Evolutionary conservation across 2,888 invertebrate species (phyloP).

Genomic region (Tipula confusa): DNA sequence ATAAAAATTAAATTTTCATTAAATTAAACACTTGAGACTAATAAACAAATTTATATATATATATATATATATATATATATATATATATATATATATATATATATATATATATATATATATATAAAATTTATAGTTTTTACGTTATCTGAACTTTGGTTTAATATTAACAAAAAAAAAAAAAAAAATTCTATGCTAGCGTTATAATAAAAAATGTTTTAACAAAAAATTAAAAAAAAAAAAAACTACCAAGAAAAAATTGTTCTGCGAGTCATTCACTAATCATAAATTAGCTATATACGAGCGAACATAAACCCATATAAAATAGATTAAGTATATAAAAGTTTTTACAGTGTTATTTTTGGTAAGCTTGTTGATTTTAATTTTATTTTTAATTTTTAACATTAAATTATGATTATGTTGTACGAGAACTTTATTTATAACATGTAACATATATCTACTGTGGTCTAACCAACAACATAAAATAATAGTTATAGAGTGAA

Average conservation of each 20-base stretch:
- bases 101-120: background rate
- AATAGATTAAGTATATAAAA: background rate
- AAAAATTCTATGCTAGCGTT: too few species aligned
- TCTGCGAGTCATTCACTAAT: background rate
- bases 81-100: background rate
- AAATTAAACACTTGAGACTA: slow-evolving; percentile 25
- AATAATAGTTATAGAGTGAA: too few species aligned
- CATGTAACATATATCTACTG: too few species aligned
- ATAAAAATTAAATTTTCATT: slow-evolving; percentile 9
- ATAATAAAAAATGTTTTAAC: background rate
- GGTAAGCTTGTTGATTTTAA: background rate
- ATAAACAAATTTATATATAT: background rate
- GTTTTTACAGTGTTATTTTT: background rate
- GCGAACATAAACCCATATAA: background rate
- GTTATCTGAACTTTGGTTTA: slow-evolving; percentile 7
- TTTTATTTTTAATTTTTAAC: background rate
- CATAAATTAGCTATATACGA: background rate
- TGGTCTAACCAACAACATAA: too few species aligned
- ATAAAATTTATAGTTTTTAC: slow-evolving; percentile 12
- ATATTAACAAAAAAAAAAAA: background rate
- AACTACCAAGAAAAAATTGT: background rate
- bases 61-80: background rate
- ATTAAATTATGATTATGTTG: background rate
- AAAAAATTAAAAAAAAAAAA: background rate
- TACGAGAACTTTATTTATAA: background rate